Evolutionary conservation across 2,888 invertebrate species (phyloP).

Genomic region (Pyrrhosoma nymphula): DNA sequence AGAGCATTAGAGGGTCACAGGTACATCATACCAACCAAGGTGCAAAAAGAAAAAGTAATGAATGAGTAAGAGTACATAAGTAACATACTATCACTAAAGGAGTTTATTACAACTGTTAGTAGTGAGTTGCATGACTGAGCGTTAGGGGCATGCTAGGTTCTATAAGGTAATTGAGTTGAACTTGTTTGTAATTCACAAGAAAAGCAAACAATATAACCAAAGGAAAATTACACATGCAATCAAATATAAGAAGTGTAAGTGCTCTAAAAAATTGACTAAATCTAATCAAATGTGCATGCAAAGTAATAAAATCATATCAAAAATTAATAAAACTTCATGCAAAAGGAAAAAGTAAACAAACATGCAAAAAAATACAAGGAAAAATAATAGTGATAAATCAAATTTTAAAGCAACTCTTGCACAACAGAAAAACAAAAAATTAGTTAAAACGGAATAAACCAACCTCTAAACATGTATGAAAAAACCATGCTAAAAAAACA

Average conservation of each 20-base stretch:
- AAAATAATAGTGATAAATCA: background rate
- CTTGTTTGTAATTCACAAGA: no score
- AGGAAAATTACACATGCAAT: background rate
- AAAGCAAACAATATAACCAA: no score
- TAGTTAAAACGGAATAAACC: background rate
- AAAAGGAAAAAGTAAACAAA: background rate
- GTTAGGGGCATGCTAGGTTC: no score
- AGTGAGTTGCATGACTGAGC: no score
- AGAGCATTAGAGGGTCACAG: background rate
- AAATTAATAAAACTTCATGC: conserved; percentile 7
- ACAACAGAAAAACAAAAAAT: background rate
- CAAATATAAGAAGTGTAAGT: background rate
- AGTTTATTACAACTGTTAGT: no score
- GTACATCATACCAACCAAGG: background rate
- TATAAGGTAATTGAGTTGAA: no score
- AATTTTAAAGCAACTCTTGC: background rate
- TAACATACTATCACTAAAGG: background rate
- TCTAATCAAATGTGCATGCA: background rate
- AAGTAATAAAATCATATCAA: background rate
- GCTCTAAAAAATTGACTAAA: background rate
- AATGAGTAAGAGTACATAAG: background rate
- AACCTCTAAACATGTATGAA: background rate
- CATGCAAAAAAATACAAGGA: conserved; percentile 19
- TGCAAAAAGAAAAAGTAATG: background rate
- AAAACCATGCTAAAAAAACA: background rate